phyloP scores from a whole-genome alignment of 2,797 vertebrate species.

The Myripristis jacobus region DNA sequence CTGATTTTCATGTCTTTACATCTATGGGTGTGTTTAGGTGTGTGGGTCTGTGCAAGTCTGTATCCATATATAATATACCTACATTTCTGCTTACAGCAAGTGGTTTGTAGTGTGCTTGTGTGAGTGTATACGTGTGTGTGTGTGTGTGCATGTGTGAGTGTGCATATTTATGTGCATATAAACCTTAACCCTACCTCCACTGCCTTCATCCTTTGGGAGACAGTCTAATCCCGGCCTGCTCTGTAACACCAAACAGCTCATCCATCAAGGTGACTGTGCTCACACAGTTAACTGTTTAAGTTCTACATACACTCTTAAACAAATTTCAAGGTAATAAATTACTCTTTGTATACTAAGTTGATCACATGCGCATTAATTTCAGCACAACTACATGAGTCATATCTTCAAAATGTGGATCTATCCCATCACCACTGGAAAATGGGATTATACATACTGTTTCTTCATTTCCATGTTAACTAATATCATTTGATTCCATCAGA shows the following conservation, averaged over 20 bases:
- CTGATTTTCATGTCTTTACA: not conserved
- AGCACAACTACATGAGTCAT: not conserved
- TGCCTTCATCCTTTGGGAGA: not conserved
- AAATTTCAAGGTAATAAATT: not conserved
- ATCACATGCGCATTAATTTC: not conserved
- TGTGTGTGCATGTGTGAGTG: not conserved
- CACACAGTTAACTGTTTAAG: not conserved
- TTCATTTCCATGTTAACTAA: too few species aligned
- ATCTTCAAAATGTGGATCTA: not conserved
- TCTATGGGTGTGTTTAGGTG: not conserved
- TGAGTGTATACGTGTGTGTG: not conserved
- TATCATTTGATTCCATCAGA: too few species aligned
- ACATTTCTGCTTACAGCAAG: not conserved
- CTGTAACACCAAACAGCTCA: not conserved
- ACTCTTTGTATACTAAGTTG: not conserved
- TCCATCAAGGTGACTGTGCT: not conserved
- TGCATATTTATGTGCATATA: not conserved
- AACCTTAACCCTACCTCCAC: not conserved
- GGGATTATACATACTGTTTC: too few species aligned
- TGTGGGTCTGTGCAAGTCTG: not conserved
- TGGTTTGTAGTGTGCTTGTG: not conserved
- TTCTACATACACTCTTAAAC: not conserved
- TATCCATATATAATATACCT: not conserved
- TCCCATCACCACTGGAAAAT: not conserved
- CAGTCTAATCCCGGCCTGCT: not conserved